A percentile compares a stretch with the other conserved stretches of the same genome.
Conservation (phyloP, 1,140 invertebrate genomes). For the Micrasema longulum region DNA sequence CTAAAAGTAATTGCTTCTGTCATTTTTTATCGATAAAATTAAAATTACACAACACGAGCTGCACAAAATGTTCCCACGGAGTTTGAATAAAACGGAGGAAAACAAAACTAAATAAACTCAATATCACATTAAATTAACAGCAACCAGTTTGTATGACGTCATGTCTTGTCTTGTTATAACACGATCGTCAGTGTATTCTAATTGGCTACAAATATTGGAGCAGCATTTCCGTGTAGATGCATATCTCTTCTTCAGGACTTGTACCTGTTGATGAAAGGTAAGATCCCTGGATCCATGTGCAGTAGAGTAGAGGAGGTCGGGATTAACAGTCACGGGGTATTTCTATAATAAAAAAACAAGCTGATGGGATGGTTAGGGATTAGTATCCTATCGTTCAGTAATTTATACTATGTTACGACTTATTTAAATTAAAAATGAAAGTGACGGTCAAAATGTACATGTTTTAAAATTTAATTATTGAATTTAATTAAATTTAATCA, state of each 20-base stretch:
- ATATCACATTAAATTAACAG: neutral
- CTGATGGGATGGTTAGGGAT: too few relatives aligned
- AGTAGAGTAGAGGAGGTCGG: neutral
- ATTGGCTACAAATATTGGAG: slow-evolving; percentile 31
- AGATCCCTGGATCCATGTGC: neutral
- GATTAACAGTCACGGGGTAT: too few relatives aligned
- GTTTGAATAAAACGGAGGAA: slow-evolving; percentile 2
- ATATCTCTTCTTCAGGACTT: neutral
- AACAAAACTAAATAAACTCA: slow-evolving; percentile 3
- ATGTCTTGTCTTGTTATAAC: neutral
- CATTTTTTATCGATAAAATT: too few relatives aligned
- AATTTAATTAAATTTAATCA: too few relatives aligned
- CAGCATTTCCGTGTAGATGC: slow-evolving; percentile 14
- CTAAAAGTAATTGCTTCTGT: too few relatives aligned
- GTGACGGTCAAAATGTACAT: too few relatives aligned
- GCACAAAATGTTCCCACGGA: slow-evolving; percentile 17
- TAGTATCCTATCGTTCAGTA: too few relatives aligned
- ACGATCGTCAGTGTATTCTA: slow-evolving; percentile 13
- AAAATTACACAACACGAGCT: too few relatives aligned
- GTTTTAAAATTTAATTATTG: too few relatives aligned
- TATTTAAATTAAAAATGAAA: too few relatives aligned
- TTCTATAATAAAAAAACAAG: too few relatives aligned
- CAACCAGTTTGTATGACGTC: slow-evolving; percentile 21
- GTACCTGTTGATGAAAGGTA: neutral
- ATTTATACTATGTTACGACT: too few relatives aligned